Evolutionary conservation across 2,888 invertebrate genomes (phyloP).

Genomic region (Hipparchia semele): DNA sequence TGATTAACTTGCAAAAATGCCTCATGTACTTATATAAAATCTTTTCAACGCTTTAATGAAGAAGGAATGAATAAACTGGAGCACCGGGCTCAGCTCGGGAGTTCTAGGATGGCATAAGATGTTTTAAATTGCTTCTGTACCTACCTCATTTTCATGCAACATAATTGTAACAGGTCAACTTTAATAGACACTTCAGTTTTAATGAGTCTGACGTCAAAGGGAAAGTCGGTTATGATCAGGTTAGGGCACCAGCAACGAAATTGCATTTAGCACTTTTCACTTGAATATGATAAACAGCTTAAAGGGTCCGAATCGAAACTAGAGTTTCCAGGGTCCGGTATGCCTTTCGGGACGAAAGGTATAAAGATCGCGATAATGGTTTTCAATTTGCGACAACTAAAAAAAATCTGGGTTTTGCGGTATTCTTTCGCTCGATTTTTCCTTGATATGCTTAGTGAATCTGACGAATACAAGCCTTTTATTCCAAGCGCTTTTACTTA

Average conservation of each 20-base stretch:
- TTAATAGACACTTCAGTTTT: slow-evolving; percentile 29
- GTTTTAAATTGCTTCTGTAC: slow-evolving; percentile 33
- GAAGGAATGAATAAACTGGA: slow-evolving; percentile 15
- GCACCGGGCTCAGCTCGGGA: slow-evolving; percentile 4
- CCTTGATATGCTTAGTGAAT: too few species aligned
- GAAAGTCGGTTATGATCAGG: slow-evolving; percentile 20
- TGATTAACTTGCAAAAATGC: not conserved
- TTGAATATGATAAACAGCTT: not conserved
- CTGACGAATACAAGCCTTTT: too few species aligned
- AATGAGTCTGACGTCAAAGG: slow-evolving; percentile 40
- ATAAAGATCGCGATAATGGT: too few species aligned
- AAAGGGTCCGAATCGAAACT: not conserved
- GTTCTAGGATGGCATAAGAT: slow-evolving; percentile 20
- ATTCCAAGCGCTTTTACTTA: too few species aligned
- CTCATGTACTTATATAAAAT: not conserved
- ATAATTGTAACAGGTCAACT: slow-evolving; percentile 34
- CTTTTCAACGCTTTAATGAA: not conserved
- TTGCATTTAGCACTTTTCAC: not conserved
- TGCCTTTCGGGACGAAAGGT: too few species aligned
- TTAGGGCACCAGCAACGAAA: slow-evolving; percentile 23
- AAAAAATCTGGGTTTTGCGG: not conserved
- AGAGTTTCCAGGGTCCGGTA: too few species aligned
- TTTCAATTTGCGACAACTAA: too few species aligned
- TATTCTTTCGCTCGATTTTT: too few species aligned
- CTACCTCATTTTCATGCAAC: slow-evolving; percentile 29